These are phyloP conservation scores for Drosophila grimshawi DNA, from an alignment of 1,140 invertebrate genomes.

Conservation along the genomic window DNA sequence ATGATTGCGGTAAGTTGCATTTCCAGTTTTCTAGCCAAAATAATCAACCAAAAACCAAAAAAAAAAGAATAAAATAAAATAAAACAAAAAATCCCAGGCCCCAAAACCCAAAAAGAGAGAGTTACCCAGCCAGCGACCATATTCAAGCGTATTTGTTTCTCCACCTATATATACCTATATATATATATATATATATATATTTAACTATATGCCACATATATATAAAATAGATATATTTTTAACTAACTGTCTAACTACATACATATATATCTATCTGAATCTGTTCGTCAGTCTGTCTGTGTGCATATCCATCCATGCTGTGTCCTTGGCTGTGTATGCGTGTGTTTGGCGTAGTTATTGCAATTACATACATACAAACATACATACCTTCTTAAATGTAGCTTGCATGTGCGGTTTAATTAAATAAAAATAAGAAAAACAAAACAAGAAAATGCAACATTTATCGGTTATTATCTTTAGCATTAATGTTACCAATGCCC, in stretches of 20 bases:
- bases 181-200: background rate
- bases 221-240: no score
- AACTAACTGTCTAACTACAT: background rate
- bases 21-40: background rate
- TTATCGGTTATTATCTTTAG: no score
- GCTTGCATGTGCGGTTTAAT: slow-evolving; percentile 21
- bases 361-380: background rate
- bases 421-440: background rate
- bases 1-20: slow-evolving; percentile 87
- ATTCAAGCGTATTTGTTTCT: slow-evolving; percentile 9
- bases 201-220: background rate
- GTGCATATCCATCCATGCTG: background rate
- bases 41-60: background rate
- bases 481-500: no score
- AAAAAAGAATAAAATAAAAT: background rate
- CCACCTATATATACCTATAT: background rate
- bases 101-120: slow-evolving; percentile 4
- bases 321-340: slow-evolving; percentile 4
- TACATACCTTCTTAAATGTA: slow-evolving; percentile 5
- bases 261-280: background rate
- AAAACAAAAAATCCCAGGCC: background rate
- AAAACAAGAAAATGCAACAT: no score
- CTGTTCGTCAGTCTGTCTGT: slow-evolving; percentile 10
- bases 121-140: background rate
- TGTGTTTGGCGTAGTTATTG: slow-evolving; percentile 10